phyloP scores from a whole-genome alignment of 2,113 vertebrate genomes.

The Greenwoodochromis staneri region DNA sequence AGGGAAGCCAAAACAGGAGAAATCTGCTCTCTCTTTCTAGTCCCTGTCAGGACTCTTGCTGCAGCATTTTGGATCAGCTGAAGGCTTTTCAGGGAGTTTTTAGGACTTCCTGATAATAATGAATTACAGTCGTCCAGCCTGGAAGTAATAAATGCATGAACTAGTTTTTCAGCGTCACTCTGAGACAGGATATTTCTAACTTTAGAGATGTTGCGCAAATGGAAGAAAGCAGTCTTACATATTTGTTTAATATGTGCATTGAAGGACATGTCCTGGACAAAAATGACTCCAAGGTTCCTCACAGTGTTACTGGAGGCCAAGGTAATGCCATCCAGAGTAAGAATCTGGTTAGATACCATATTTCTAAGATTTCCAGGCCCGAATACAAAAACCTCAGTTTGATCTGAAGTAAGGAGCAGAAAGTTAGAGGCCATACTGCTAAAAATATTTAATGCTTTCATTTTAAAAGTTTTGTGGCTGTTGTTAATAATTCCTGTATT shows the following conservation, averaged over 20 bases:
- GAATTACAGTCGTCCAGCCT: accelerated
- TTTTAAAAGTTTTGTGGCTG: neutral
- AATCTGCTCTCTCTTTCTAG: too few relatives aligned
- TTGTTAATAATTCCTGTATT: neutral
- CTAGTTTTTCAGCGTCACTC: neutral
- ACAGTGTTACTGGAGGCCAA: neutral
- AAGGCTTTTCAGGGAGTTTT: neutral
- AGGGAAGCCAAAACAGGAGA: too few relatives aligned
- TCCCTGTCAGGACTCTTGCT: too few relatives aligned
- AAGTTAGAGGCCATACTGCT: neutral
- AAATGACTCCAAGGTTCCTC: neutral
- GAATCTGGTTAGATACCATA: neutral
- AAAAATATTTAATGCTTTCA: neutral
- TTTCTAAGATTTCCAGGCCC: accelerated
- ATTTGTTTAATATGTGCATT: accelerated
- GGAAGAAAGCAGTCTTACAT: accelerated
- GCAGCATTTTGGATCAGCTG: accelerated
- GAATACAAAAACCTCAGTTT: neutral
- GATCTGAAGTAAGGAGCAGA: neutral
- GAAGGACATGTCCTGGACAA: neutral
- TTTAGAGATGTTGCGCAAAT: accelerated
- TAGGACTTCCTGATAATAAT: accelerated
- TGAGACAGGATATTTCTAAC: accelerated
- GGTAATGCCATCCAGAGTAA: neutral
- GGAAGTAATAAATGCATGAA: neutral